Evolutionary conservation across 2,797 vertebrate species (phyloP).

Genomic region (Tragelaphus oryx): DNA sequence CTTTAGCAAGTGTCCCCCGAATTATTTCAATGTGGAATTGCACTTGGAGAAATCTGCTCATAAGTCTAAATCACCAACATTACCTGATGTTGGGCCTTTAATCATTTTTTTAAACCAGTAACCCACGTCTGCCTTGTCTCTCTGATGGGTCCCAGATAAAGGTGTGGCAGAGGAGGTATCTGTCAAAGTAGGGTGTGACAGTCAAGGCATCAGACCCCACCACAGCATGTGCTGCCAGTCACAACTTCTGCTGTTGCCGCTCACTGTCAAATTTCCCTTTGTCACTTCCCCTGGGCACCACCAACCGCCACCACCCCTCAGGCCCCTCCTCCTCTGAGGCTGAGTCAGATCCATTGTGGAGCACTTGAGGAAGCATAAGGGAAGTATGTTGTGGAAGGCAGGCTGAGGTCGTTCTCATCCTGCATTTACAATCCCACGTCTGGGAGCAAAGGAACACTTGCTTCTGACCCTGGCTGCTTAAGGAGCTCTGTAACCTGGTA

Average conservation of each 20-base stretch:
- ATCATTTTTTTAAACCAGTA: background rate
- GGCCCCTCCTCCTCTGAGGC: background rate
- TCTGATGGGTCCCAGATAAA: slow-evolving; percentile 1
- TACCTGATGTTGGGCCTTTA: background rate
- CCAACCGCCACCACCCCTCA: background rate
- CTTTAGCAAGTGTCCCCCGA: background rate
- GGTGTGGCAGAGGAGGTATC: background rate
- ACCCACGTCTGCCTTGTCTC: background rate
- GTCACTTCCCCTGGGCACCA: slow-evolving; percentile 56
- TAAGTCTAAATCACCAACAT: background rate
- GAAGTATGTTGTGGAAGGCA: slow-evolving; percentile 16
- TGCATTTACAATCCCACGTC: background rate
- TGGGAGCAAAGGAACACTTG: background rate
- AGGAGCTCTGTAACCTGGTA: background rate
- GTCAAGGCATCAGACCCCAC: background rate
- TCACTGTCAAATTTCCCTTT: slow-evolving; percentile 47
- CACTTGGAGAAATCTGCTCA: background rate
- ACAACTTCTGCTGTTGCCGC: slow-evolving; percentile 58
- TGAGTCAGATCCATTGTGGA: slow-evolving; percentile 4
- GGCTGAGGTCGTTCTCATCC: background rate
- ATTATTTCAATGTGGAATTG: background rate
- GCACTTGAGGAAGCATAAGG: background rate
- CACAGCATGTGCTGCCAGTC: background rate
- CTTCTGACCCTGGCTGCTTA: background rate
- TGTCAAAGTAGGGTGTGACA: background rate